Evolutionary conservation across 2,888 invertebrate genomes (phyloP), one percentile per base, ranked within the genome.

Genomic region (Melipona beecheii): DNA sequence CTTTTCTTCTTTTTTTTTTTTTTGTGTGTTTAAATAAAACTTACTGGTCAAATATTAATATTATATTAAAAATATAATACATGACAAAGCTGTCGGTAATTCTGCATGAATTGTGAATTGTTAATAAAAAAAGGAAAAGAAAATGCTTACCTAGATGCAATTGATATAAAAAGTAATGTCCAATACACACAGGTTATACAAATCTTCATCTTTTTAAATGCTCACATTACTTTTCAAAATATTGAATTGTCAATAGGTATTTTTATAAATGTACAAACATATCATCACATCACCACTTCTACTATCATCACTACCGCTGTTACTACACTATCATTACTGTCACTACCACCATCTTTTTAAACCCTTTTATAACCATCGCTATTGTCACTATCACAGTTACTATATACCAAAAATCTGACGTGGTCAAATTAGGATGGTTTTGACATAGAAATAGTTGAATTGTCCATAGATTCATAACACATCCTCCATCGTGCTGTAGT

Each of bases 151-250:
- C 96, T 96, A 87, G 96, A 96, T 78, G 96, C 93, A 91, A 96
- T 95, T 92, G 95, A 96, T 92, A 96, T 95, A 86, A 96, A 95
- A 95, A 96, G 95, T 92, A 96, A 94, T 93, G 95, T 95, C 95
- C 96, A 96, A 94, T 96, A 96, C 92, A 96, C 95, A 90, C 95
- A 93, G 93, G 95, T 95, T 92, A 96, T 94, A 92, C 95, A 95
- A 94, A 95, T 95, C 96, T 95, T 96, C 96, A 96, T 96, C 49
- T 88, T 91, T 73, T 78, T 71, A 54, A 73, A 50, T 36, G 13
- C 56, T 83, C 27, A 75, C 75, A 83, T 83, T 62, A 83, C 81
- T 50, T 19, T 60, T 60, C n/a, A 15, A 19, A 75, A 56, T 66
- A 71, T 52, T 81, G n/a, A 58, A 43, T 65, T 62, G 66, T 81